Evolutionary conservation across 2,888 invertebrate species (phyloP).

Genomic region (Podabrus alpinus): DNA sequence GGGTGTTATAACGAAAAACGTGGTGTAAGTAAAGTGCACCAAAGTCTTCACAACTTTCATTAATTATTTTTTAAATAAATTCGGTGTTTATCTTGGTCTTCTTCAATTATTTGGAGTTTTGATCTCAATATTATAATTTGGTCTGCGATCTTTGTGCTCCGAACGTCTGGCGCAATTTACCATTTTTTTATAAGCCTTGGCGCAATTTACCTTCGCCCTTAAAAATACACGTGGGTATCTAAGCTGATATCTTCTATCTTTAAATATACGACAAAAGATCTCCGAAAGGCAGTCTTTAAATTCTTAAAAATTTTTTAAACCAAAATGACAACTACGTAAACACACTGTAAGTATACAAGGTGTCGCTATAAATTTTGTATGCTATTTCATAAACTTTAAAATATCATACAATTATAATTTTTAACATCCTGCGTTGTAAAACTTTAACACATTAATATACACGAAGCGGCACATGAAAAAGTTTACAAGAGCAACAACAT

Average conservation of each 20-base stretch:
- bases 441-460: conserved; percentile 1
- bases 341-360: neutral
- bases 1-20: neutral
- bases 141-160: neutral
- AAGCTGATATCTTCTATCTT: neutral
- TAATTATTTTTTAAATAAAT: neutral
- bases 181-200: neutral
- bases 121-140: neutral
- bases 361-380: neutral
- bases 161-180: neutral
- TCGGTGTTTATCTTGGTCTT: neutral
- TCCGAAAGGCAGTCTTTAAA: neutral
- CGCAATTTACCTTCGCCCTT: neutral
- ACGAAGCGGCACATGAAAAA: conserved; percentile 2
- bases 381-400: neutral
- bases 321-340: neutral
- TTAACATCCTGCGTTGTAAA: neutral
- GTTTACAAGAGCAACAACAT: conserved; percentile 3
- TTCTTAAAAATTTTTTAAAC: neutral
- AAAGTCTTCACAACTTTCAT: neutral
- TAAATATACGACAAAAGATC: neutral
- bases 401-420: neutral
- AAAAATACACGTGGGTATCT: neutral
- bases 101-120: neutral
- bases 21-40: neutral